Conservation (phyloP, 2,797 vertebrate species). For the Rhadinocentrus ornatus region DNA sequence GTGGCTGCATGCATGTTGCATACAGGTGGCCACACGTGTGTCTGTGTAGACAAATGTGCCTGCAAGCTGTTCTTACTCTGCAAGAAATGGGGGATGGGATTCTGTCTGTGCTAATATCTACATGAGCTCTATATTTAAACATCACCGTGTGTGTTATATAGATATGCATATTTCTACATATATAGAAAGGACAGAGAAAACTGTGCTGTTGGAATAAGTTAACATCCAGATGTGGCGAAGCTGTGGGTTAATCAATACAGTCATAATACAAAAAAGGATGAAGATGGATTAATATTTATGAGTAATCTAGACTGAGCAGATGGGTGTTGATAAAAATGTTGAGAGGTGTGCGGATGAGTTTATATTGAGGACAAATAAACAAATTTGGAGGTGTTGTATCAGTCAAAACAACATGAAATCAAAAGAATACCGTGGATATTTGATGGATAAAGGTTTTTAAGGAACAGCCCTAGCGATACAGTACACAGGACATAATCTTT, state of each 20-base stretch:
- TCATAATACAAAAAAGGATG: slow-evolving; percentile 56
- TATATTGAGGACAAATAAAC: slow-evolving; percentile 29
- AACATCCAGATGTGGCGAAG: slow-evolving; percentile 64
- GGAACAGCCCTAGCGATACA: too few relatives aligned
- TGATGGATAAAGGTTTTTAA: background rate
- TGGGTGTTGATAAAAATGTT: slow-evolving; percentile 41
- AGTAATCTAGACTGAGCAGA: slow-evolving; percentile 56
- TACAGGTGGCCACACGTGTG: slow-evolving; percentile 24
- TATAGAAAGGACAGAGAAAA: slow-evolving; percentile 33
- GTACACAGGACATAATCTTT: too few relatives aligned
- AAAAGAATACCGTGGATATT: background rate
- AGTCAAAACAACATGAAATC: slow-evolving; percentile 22
- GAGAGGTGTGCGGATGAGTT: slow-evolving; percentile 30
- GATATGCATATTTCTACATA: slow-evolving; percentile 42
- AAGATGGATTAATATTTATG: slow-evolving; percentile 63
- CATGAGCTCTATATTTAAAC: slow-evolving; percentile 27
- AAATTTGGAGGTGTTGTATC: slow-evolving; percentile 24
- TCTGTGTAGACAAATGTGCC: slow-evolving; percentile 25
- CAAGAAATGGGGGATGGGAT: slow-evolving; percentile 20
- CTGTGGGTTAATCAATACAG: slow-evolving; percentile 62
- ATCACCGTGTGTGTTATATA: slow-evolving; percentile 5
- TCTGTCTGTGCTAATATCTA: slow-evolving; percentile 15
- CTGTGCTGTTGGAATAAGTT: slow-evolving; percentile 60
- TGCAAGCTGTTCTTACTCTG: slow-evolving; percentile 7
- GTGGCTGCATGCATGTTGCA: slow-evolving; percentile 5